Evolutionary conservation across 2,797 vertebrate genomes (phyloP).

Genomic region (Choloepus didactylus): DNA sequence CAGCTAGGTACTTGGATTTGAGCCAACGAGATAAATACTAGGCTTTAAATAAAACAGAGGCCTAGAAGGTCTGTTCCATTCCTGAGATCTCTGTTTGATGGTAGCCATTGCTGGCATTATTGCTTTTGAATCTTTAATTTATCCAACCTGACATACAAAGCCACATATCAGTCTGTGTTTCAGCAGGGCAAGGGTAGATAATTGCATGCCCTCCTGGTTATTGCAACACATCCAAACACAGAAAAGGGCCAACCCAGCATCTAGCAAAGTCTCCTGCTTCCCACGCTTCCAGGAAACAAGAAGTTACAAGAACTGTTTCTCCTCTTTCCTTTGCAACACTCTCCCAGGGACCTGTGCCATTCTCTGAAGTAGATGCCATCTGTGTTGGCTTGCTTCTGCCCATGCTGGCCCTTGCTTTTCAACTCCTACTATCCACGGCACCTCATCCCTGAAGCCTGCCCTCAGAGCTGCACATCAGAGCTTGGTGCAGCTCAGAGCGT

Average conservation of each 20-base stretch:
- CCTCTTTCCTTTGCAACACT: background rate
- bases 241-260: background rate
- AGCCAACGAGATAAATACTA: constrained; percentile 68
- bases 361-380: background rate
- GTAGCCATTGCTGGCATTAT: background rate
- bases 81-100: constrained; percentile 59
- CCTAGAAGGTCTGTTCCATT: constrained; percentile 34
- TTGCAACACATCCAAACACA: background rate
- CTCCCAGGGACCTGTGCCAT: background rate
- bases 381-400: background rate
- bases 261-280: background rate
- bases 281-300: background rate
- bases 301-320: background rate
- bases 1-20: constrained; percentile 69
- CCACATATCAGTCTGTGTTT: background rate
- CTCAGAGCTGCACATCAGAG: background rate
- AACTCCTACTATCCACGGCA: no score
- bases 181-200: background rate
- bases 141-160: background rate
- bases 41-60: constrained; percentile 64
- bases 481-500: background rate
- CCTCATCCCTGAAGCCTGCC: background rate
- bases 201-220: background rate
- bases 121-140: constrained; percentile 29
- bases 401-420: background rate